Conservation (phyloP, 2,113 vertebrate genomes). For the Bothrops jararaca region DNA sequence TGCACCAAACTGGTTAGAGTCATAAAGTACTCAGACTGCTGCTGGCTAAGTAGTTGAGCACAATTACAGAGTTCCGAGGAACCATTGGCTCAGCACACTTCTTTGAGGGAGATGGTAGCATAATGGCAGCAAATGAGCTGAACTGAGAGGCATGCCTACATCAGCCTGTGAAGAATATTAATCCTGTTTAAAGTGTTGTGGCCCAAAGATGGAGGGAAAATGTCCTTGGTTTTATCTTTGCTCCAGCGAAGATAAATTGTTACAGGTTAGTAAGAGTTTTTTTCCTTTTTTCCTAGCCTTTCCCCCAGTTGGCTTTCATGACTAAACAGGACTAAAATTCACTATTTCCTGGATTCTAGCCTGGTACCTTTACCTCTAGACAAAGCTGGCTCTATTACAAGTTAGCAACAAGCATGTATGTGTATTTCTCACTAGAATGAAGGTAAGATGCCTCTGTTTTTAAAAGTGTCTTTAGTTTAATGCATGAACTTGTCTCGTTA, state of each 20-base stretch:
- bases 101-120: not conserved
- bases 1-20: not conserved
- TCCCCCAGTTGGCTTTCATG: not conserved
- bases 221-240: not conserved
- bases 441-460: not conserved
- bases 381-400: not conserved
- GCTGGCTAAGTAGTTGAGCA: not conserved
- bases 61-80: not conserved
- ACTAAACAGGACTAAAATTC: not conserved
- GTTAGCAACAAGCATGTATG: not conserved
- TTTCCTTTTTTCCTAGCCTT: not conserved
- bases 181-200: not conserved
- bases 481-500: not conserved
- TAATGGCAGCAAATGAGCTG: not conserved
- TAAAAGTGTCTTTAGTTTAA: not conserved
- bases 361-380: not conserved
- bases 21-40: not conserved
- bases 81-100: not conserved
- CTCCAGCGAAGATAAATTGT: not conserved
- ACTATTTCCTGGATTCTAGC: not conserved
- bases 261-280: not conserved
- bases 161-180: not conserved
- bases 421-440: not conserved
- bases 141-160: not conserved
- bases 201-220: not conserved